These are phyloP conservation scores for Drosophila limbata DNA, from an alignment of 2,888 invertebrate genomes.

Conservation along the genomic window DNA sequence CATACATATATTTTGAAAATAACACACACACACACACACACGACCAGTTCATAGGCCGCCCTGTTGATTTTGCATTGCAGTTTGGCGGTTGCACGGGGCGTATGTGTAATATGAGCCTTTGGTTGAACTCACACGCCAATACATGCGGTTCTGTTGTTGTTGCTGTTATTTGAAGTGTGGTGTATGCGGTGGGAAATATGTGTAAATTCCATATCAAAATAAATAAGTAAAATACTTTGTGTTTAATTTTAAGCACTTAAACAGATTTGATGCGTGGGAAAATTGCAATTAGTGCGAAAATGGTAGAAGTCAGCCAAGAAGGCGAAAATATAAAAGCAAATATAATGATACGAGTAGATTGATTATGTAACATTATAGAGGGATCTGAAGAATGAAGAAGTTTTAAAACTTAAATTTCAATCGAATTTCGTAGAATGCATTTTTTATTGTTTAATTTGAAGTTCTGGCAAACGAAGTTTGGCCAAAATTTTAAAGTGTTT, in stretches of 20 bases:
- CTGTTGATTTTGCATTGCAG: constrained; percentile 25
- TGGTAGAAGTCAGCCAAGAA: neutral
- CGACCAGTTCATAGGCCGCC: neutral
- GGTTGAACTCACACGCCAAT: constrained; percentile 2
- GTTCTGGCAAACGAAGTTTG: too few relatives aligned
- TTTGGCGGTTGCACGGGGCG: constrained; percentile 40
- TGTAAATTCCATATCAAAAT: constrained; percentile 2
- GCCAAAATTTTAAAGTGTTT: too few relatives aligned
- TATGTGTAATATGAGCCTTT: constrained; percentile 46
- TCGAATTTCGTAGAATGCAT: too few relatives aligned
- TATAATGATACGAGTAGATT: neutral
- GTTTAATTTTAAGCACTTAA: constrained; percentile 3
- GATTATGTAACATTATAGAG: neutral
- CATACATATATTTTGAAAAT: constrained; percentile 1
- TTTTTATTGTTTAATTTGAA: too few relatives aligned
- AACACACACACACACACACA: constrained; percentile 13
- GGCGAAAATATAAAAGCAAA: too few relatives aligned
- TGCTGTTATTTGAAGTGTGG: neutral
- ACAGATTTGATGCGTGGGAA: constrained; percentile 5
- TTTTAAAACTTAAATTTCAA: too few relatives aligned
- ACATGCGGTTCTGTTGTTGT: constrained; percentile 1
- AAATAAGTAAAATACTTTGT: constrained; percentile 17
- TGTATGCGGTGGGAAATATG: constrained; percentile 6
- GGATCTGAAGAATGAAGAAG: neutral
- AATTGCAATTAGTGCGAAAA: neutral